Percentiles rank a stretch among this genome's conserved stretches.
Conservation (phyloP, 2,888 invertebrate species). For the Emesis castigata region DNA sequence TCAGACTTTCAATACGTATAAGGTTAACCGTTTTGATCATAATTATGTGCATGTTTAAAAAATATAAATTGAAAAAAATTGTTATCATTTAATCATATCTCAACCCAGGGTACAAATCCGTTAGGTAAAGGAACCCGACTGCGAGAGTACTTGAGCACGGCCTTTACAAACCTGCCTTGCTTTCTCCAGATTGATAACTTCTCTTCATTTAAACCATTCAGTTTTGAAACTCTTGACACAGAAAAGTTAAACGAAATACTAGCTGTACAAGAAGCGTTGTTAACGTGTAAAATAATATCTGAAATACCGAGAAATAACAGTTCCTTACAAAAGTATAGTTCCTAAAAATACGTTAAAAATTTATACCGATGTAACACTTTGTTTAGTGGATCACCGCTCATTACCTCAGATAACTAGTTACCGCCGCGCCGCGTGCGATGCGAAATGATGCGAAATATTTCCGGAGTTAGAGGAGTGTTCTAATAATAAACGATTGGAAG, state of each 20-base stretch:
- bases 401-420: conserved; percentile 82
- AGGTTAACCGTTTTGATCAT: not conserved
- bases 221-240: no score
- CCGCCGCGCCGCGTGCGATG: conserved; percentile 78
- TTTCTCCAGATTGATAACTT: no score
- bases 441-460: conserved; percentile 88
- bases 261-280: no score
- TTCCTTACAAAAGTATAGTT: not conserved
- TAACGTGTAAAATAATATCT: no score
- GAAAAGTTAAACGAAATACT: no score
- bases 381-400: conserved; percentile 65
- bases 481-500: conserved; percentile 84
- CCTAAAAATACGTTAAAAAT: not conserved
- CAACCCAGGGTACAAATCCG: no score
- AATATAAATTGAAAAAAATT: not conserved
- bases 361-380: conserved; percentile 1
- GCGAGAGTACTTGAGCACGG: no score
- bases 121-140: no score
- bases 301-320: not conserved
- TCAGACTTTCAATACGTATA: not conserved
- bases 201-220: no score
- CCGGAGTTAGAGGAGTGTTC: conserved; percentile 87
- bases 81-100: no score
- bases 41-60: not conserved
- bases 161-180: no score